Percentiles rank a stretch among this genome's conserved stretches.
Conservation (phyloP, 2,888 invertebrate species). For the Nomada fucata region DNA sequence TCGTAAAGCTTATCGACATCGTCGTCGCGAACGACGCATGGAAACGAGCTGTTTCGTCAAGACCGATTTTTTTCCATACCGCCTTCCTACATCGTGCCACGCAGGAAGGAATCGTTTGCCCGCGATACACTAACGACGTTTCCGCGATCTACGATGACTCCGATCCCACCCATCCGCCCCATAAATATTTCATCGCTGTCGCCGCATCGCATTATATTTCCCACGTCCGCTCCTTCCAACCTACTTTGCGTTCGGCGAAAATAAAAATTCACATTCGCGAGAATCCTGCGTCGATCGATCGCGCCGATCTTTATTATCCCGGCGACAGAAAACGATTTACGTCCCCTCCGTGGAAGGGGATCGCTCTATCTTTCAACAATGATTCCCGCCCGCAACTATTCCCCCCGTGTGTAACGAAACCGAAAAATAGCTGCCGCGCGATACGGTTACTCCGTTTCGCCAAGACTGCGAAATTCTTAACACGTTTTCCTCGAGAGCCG, state of each 20-base stretch:
- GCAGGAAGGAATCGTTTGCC: slow-evolving; percentile 58
- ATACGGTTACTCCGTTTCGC: neutral
- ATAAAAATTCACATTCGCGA: neutral
- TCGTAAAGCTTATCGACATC: slow-evolving; percentile 73
- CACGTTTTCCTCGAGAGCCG: neutral
- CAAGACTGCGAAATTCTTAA: neutral
- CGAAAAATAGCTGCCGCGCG: no score
- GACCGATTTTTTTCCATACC: slow-evolving; percentile 54
- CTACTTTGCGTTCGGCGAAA: neutral
- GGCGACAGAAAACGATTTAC: no score
- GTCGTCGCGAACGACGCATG: slow-evolving; percentile 69
- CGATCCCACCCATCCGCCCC: neutral
- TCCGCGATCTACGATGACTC: slow-evolving; percentile 46
- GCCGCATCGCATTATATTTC: neutral
- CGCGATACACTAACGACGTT: slow-evolving; percentile 58
- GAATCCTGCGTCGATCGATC: no score
- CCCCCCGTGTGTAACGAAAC: no score
- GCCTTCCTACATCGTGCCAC: slow-evolving; percentile 31
- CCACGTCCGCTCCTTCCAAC: neutral
- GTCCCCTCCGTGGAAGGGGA: no score
- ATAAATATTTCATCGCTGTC: slow-evolving; percentile 28
- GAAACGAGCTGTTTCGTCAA: slow-evolving; percentile 68
- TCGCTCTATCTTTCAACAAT: no score
- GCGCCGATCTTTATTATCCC: no score
- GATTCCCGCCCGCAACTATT: no score